Conservation (phyloP, 2,797 vertebrate genomes). For the Schizothorax lantsangensis region DNA sequence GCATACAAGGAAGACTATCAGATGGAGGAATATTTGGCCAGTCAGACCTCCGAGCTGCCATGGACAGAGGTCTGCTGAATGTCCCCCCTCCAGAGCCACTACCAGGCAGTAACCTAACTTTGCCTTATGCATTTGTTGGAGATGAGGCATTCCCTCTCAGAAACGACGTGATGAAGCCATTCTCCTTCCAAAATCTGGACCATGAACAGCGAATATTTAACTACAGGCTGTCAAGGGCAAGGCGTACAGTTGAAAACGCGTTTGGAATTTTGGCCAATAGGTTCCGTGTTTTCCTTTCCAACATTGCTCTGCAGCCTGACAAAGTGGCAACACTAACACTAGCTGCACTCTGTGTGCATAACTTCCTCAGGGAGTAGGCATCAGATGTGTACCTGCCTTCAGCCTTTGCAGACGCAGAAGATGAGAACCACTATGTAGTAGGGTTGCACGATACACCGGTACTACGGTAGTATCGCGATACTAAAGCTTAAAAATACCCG, state of each 20-base stretch:
- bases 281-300: background rate
- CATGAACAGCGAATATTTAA: constrained; percentile 6
- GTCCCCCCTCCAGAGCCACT: background rate
- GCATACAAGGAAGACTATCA: constrained; percentile 2
- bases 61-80: constrained; percentile 17
- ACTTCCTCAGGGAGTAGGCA: background rate
- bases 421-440: constrained; percentile 30
- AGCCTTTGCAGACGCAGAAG: constrained; percentile 15
- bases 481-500: too few species aligned
- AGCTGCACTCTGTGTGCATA: constrained; percentile 4
- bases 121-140: constrained; percentile 14
- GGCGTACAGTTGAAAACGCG: background rate
- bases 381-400: constrained; percentile 17
- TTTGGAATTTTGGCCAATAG: constrained; percentile 14
- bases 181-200: background rate
- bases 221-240: constrained; percentile 4
- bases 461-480: too few species aligned
- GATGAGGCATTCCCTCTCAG: constrained; percentile 23
- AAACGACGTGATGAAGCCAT: constrained; percentile 7
- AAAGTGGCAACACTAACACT: constrained; percentile 19
- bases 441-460: too few species aligned
- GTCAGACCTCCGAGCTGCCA: constrained; percentile 8
- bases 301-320: constrained; percentile 10
- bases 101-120: constrained; percentile 9
- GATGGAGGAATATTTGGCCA: constrained; percentile 25